Evolutionary conservation across 2,888 invertebrate species (phyloP).

Genomic region (Orthosia gothica): DNA sequence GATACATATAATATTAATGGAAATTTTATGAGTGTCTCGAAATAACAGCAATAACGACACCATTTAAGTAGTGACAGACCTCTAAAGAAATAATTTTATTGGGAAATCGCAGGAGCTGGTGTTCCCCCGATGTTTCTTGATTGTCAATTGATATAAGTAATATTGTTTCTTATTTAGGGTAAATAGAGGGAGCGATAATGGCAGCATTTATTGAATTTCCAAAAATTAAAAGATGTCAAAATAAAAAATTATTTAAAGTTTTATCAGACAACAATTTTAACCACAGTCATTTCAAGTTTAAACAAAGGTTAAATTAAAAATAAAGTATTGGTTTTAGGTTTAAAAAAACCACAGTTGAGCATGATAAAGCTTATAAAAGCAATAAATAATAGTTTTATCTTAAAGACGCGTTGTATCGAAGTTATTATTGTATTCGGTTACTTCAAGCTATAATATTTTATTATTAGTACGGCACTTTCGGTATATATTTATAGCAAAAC

Average conservation of each 20-base stretch:
- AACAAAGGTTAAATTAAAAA: slow-evolving; percentile 9
- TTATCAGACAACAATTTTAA: neutral
- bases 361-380: slow-evolving; percentile 6
- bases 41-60: slow-evolving; percentile 63
- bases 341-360: slow-evolving; percentile 29
- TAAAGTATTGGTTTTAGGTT: slow-evolving; percentile 7
- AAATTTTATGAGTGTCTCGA: slow-evolving; percentile 65
- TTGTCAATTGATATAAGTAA: slow-evolving; percentile 50
- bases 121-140: slow-evolving; percentile 32
- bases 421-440: slow-evolving; percentile 33
- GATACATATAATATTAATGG: slow-evolving; percentile 72
- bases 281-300: slow-evolving; percentile 2
- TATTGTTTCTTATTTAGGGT: slow-evolving; percentile 53
- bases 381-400: slow-evolving; percentile 29
- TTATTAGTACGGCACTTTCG: slow-evolving; percentile 48
- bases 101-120: slow-evolving; percentile 40
- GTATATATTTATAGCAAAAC: slow-evolving; percentile 60
- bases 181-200: neutral
- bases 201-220: slow-evolving; percentile 14
- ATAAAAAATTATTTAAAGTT: neutral
- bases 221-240: slow-evolving; percentile 17
- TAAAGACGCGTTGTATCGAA: slow-evolving; percentile 26
- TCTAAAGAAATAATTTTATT: slow-evolving; percentile 64
- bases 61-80: slow-evolving; percentile 60
- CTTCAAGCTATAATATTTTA: slow-evolving; percentile 55